phyloP scores from a whole-genome alignment of 2,888 invertebrate genomes.

The Nymphalis urticae region DNA sequence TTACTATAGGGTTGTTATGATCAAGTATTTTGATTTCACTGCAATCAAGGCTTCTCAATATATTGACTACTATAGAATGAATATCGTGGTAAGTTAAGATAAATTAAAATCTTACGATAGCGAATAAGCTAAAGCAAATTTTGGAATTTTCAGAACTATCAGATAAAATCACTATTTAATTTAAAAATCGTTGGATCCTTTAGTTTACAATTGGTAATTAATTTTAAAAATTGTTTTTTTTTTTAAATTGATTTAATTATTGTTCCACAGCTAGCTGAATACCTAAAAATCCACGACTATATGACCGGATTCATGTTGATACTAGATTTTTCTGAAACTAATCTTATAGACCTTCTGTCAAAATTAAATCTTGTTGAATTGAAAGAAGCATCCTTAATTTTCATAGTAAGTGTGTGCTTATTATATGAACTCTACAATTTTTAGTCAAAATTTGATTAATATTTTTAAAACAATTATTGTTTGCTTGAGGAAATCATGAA shows the following conservation, averaged over 20 bases:
- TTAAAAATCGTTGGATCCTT: too few species aligned
- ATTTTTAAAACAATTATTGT: neutral
- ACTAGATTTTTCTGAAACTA: slow-evolving; percentile 45
- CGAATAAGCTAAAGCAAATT: neutral
- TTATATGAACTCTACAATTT: neutral
- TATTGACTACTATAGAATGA: slow-evolving; percentile 41
- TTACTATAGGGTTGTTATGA: slow-evolving; percentile 48
- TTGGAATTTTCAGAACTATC: too few species aligned
- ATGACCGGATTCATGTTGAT: slow-evolving; percentile 41
- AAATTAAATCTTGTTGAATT: slow-evolving; percentile 47
- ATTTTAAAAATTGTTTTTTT: too few species aligned
- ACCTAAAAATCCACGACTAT: slow-evolving; percentile 49
- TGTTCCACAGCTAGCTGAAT: slow-evolving; percentile 37
- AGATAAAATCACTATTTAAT: too few species aligned
- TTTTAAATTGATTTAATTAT: neutral
- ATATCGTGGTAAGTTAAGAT: slow-evolving; percentile 44
- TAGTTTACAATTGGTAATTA: too few species aligned
- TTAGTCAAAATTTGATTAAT: neutral
- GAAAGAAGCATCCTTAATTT: slow-evolving; percentile 44
- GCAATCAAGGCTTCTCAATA: slow-evolving; percentile 38
- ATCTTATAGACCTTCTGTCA: slow-evolving; percentile 44
- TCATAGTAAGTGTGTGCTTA: slow-evolving; percentile 46
- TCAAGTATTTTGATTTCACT: slow-evolving; percentile 38
- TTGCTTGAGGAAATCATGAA: neutral
- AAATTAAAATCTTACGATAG: neutral